Percentiles rank a stretch among this genome's conserved stretches.
Conservation (phyloP, 2,888 invertebrate species). For the Sarcophaga carnaria region DNA sequence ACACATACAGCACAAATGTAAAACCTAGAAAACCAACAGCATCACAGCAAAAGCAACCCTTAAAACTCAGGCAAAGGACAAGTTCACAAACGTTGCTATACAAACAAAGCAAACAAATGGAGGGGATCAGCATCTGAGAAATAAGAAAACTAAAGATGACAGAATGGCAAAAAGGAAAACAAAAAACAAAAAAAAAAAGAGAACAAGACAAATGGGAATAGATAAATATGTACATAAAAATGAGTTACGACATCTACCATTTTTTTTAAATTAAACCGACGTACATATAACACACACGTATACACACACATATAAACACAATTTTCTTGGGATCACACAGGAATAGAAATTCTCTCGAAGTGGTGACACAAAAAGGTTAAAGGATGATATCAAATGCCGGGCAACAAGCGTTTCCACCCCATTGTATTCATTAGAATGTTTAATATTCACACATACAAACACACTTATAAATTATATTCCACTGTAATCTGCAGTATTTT, state of each 20-base stretch:
- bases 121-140: constrained; percentile 53
- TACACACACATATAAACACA: constrained; percentile 67
- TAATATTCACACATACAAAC: constrained; percentile 7
- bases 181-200: too few relatives aligned
- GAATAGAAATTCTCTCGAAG: constrained; percentile 38
- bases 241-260: constrained; percentile 81
- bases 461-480: constrained; percentile 42
- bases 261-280: constrained; percentile 74
- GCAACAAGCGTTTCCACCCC: constrained; percentile 66
- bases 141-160: constrained; percentile 51
- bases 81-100: constrained; percentile 49
- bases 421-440: constrained; percentile 51
- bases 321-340: constrained; percentile 46
- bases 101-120: constrained; percentile 33
- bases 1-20: constrained; percentile 36
- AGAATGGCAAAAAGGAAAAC: constrained; percentile 10
- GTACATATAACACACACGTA: background rate
- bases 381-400: constrained; percentile 70
- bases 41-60: constrained; percentile 51
- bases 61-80: constrained; percentile 50
- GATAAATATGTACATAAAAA: constrained; percentile 76
- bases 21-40: constrained; percentile 25
- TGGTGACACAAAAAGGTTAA: constrained; percentile 71
- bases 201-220: constrained; percentile 64
- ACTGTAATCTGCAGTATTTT: constrained; percentile 42